These are phyloP conservation scores for Coenobita brevimanus DNA, from an alignment of 1,140 invertebrate genomes.

Conservation along the genomic window DNA sequence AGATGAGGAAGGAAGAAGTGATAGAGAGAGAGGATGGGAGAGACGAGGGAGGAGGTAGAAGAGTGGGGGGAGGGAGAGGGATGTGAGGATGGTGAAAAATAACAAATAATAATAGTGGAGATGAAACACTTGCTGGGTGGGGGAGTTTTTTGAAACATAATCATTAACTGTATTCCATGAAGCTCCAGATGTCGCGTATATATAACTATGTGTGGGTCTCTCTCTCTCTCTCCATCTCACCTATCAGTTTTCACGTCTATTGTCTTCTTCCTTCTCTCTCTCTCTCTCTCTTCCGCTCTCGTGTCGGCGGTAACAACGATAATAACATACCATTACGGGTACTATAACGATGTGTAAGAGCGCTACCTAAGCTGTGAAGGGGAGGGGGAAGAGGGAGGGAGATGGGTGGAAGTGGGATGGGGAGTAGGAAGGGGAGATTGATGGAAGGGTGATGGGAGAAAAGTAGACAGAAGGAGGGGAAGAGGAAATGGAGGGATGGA, in stretches of 20 bases:
- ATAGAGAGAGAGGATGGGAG: no score
- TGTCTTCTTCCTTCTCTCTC: no score
- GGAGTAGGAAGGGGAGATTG: not conserved
- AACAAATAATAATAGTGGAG: no score
- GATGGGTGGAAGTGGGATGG: not conserved
- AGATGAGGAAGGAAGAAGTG: no score
- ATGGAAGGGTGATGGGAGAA: not conserved
- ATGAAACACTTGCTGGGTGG: not conserved
- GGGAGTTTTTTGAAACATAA: not conserved
- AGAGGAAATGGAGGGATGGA: not conserved
- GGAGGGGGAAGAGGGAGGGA: not conserved
- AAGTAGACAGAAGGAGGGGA: not conserved
- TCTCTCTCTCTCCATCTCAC: no score
- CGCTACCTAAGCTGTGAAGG: not conserved
- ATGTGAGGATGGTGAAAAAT: no score
- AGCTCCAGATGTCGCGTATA: not conserved
- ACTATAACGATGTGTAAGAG: no score
- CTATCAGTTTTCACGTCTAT: no score
- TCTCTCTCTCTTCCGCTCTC: not conserved
- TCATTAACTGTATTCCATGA: slow-evolving; percentile 8
- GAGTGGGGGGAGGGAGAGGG: no score
- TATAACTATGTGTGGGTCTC: no score
- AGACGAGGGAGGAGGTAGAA: no score
- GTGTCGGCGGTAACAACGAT: not conserved
- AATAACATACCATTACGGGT: not conserved